phyloP scores from a whole-genome alignment of 2,888 invertebrate species.

The Torymus auratus region DNA sequence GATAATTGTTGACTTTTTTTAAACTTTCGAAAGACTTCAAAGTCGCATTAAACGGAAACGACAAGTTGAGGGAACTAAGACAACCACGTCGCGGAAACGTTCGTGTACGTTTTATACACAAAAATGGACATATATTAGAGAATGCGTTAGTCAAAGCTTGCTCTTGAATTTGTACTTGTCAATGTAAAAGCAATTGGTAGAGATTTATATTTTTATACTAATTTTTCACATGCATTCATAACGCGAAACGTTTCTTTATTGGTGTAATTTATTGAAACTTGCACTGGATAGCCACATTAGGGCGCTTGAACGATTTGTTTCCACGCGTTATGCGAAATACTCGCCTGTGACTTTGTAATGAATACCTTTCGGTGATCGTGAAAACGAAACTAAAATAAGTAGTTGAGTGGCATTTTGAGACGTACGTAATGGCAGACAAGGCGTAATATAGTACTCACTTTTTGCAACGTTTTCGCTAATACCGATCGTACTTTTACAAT shows the following conservation, averaged over 20 bases:
- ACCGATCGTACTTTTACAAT: not conserved
- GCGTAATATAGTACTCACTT: not conserved
- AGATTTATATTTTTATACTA: conserved; percentile 55
- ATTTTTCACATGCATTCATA: conserved; percentile 42
- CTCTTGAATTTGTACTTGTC: conserved; percentile 46
- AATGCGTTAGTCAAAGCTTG: conserved; percentile 36
- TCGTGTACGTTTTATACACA: conserved; percentile 39
- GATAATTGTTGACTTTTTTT: conserved; percentile 22
- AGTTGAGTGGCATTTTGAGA: not conserved
- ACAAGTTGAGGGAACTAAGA: conserved; percentile 12
- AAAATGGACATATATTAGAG: conserved; percentile 16
- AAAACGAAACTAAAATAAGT: conserved; percentile 8
- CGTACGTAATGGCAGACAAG: not conserved
- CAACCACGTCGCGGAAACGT: conserved; percentile 13
- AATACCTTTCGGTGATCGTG: conserved; percentile 17
- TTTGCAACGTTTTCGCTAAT: conserved; percentile 5
- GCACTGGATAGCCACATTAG: too few relatives aligned
- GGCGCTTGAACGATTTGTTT: too few relatives aligned
- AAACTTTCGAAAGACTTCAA: conserved; percentile 20
- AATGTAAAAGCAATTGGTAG: conserved; percentile 22
- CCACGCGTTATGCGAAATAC: not conserved
- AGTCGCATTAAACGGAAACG: conserved; percentile 10
- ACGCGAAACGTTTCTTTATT: not conserved
- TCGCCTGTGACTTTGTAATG: not conserved
- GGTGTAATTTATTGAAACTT: not conserved